phyloP scores from a whole-genome alignment of 1,140 invertebrate genomes.

The Drosophila athabasca region DNA sequence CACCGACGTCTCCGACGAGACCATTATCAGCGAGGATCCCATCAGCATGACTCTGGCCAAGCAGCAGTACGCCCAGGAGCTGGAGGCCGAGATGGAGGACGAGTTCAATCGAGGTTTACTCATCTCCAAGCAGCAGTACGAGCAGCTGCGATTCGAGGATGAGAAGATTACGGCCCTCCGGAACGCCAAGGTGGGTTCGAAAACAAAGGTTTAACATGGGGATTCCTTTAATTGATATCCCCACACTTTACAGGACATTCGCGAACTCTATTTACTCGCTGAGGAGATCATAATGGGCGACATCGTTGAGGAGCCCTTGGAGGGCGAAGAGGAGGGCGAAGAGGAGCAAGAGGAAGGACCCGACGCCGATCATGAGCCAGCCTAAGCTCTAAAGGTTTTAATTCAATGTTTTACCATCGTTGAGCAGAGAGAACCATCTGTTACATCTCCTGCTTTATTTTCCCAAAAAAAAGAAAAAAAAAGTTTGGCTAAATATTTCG shows the following conservation, averaged over 20 bases:
- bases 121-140: slow-evolving; percentile 75
- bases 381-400: slow-evolving; percentile 7
- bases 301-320: slow-evolving; percentile 19
- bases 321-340: slow-evolving; percentile 1
- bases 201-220: too few species aligned
- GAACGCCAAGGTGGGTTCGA: slow-evolving; percentile 64
- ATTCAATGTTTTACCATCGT: not conserved
- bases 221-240: too few species aligned
- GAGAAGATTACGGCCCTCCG: slow-evolving; percentile 70
- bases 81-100: slow-evolving; percentile 74
- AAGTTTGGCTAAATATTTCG: slow-evolving; percentile 39
- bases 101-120: slow-evolving; percentile 72
- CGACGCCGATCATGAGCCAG: slow-evolving; percentile 12
- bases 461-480: not conserved
- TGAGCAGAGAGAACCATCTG: not conserved
- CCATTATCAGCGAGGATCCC: slow-evolving; percentile 54
- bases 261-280: slow-evolving; percentile 76
- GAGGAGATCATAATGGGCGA: slow-evolving; percentile 78
- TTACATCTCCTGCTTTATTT: not conserved
- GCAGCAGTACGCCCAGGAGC: slow-evolving; percentile 65
- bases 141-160: slow-evolving; percentile 76
- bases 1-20: slow-evolving; percentile 65
- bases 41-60: slow-evolving; percentile 69
- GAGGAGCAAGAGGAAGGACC: slow-evolving; percentile 34
- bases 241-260: slow-evolving; percentile 54